Conservation (phyloP, 2,113 vertebrate genomes). For the Cromileptes altivelis region DNA sequence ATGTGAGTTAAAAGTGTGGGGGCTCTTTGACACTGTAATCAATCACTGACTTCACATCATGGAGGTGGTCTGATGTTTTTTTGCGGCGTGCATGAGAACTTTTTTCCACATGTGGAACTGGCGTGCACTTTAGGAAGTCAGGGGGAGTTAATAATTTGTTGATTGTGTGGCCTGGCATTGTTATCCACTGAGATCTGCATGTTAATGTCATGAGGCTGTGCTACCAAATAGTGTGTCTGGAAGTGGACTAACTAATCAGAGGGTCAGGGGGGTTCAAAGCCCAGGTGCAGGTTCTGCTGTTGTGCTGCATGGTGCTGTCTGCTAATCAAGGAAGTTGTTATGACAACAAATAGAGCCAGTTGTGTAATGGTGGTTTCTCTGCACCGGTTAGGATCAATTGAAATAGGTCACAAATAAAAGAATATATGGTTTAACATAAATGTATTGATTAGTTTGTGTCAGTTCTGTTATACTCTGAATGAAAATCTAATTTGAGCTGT, state of each 20-base stretch:
- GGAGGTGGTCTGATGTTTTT: conserved; percentile 65
- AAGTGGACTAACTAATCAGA: conserved; percentile 69
- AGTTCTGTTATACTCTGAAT: background rate
- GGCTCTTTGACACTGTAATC: conserved; percentile 65
- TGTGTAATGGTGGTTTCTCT: background rate
- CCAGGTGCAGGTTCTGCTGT: conserved; percentile 60
- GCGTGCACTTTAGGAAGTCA: conserved; percentile 57
- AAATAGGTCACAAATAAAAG: background rate
- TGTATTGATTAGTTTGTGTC: background rate
- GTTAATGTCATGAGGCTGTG: conserved; percentile 75
- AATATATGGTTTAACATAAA: background rate
- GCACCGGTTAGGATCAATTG: background rate
- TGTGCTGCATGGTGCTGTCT: conserved; percentile 42
- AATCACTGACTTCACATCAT: conserved; percentile 64
- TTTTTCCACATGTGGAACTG: conserved; percentile 78
- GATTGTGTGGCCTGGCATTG: conserved; percentile 77
- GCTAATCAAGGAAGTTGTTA: conserved; percentile 56
- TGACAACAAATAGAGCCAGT: conserved; percentile 29
- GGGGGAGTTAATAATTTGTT: conserved; percentile 77
- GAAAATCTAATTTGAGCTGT: background rate
- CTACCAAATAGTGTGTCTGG: conserved; percentile 71
- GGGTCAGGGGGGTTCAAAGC: conserved; percentile 64
- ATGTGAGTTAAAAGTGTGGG: conserved; percentile 48
- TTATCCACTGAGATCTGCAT: conserved; percentile 80
- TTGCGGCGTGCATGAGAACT: conserved; percentile 61